These are phyloP conservation scores for Meloidogyne floridensis DNA, from an alignment of 1,140 invertebrate genomes.

Conservation along the genomic window DNA sequence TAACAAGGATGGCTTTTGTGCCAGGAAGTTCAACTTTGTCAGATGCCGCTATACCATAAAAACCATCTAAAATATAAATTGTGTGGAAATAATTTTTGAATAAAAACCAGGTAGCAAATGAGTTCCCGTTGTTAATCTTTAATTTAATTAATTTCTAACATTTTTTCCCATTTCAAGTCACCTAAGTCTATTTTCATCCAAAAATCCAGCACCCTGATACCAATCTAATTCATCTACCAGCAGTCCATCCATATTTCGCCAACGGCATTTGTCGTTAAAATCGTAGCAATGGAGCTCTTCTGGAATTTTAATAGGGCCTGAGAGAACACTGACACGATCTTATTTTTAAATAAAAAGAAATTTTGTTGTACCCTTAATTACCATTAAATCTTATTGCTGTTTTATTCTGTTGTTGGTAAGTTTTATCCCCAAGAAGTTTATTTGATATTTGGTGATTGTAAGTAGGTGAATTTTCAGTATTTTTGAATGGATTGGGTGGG, in stretches of 20 bases:
- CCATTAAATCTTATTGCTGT: not conserved
- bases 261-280: conserved; percentile 60
- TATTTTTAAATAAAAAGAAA: not conserved
- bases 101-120: conserved; percentile 53
- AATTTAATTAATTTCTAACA: not conserved
- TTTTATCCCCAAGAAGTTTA: conserved; percentile 6
- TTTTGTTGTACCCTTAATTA: not conserved
- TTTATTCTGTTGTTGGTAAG: not conserved
- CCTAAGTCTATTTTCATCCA: conserved; percentile 52
- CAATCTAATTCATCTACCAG: conserved; percentile 64
- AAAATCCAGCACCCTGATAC: conserved; percentile 58
- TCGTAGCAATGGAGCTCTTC: conserved; percentile 57
- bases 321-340: not conserved
- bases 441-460: not conserved
- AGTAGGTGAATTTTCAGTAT: not conserved
- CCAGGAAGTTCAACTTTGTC: conserved; percentile 55
- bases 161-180: not conserved
- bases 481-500: not conserved
- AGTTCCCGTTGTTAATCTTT: conserved; percentile 59
- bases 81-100: too few relatives aligned
- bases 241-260: conserved; percentile 64
- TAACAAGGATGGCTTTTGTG: conserved; percentile 61
- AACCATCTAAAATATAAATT: conserved; percentile 62
- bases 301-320: not conserved
- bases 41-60: conserved; percentile 59